These are phyloP conservation scores for Trididemnum clinides DNA, from an alignment of 23 tunicate genomes.

Conservation along the genomic window DNA sequence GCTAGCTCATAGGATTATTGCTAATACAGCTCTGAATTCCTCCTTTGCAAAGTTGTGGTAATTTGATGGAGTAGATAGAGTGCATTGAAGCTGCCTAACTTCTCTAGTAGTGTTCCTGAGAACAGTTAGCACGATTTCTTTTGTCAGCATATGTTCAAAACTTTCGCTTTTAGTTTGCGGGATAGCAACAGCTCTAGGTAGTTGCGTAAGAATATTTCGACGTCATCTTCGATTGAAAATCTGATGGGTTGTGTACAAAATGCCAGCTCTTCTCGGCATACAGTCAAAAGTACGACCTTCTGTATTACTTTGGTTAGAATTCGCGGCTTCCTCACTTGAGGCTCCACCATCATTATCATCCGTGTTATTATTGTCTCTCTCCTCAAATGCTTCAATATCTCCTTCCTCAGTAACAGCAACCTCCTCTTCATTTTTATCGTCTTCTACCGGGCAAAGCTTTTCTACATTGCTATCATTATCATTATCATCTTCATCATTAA, in stretches of 20 bases:
- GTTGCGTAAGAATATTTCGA: background rate
- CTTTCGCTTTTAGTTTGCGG: background rate
- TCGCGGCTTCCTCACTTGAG: background rate
- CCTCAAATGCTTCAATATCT: background rate
- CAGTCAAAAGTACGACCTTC: background rate
- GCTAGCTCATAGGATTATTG: background rate
- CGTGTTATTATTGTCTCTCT: background rate
- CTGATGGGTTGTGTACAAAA: background rate
- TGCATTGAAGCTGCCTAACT: background rate
- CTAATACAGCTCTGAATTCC: background rate
- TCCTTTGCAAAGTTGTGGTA: background rate
- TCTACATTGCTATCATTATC: background rate
- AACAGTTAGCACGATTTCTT: background rate
- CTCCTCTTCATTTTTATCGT: too few relatives aligned
- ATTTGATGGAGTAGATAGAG: background rate
- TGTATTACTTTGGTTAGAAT: background rate
- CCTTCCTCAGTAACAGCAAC: background rate
- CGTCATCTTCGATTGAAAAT: background rate
- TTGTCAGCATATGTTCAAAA: background rate
- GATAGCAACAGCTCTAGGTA: background rate
- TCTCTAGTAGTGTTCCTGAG: background rate
- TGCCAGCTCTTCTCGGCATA: background rate
- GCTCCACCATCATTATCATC: conserved; percentile 3
- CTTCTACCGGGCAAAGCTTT: background rate
- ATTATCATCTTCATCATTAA: too few relatives aligned